Conservation (phyloP, 2,888 invertebrate genomes). For the Perizoma affinitatum region DNA sequence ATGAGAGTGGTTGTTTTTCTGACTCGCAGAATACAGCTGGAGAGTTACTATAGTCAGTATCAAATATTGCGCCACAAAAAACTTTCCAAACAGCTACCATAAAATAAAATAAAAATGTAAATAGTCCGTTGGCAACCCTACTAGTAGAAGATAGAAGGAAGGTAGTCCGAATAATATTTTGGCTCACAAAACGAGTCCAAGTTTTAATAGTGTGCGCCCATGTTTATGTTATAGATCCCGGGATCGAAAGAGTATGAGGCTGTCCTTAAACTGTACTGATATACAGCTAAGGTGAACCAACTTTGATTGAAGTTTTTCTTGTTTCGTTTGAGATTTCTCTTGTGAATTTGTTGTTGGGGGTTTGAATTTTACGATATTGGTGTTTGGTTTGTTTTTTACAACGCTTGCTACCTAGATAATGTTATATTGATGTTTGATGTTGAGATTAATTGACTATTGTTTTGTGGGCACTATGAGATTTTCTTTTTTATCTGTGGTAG, state of each 20-base stretch:
- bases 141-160: slow-evolving; percentile 68
- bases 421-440: too few species aligned
- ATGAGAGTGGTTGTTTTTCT: too few species aligned
- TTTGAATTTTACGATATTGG: slow-evolving; percentile 25
- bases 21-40: too few species aligned
- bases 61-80: slow-evolving; percentile 47
- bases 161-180: slow-evolving; percentile 83
- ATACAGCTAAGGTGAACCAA: slow-evolving; percentile 38
- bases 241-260: slow-evolving; percentile 62
- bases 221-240: slow-evolving; percentile 78
- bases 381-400: slow-evolving; percentile 7
- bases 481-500: too few species aligned
- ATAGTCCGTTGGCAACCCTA: slow-evolving; percentile 72
- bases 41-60: slow-evolving; percentile 43
- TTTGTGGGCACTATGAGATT: too few species aligned
- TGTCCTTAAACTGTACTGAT: slow-evolving; percentile 52
- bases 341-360: slow-evolving; percentile 24
- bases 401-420: too few species aligned
- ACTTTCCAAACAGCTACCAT: slow-evolving; percentile 54
- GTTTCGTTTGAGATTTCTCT: slow-evolving; percentile 31
- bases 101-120: slow-evolving; percentile 75
- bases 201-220: slow-evolving; percentile 81
- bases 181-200: slow-evolving; percentile 83
- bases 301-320: slow-evolving; percentile 43
- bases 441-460: too few species aligned